Evolutionary conservation across 2,113 vertebrate species (phyloP), one percentile per base, ranked within the genome.

Genomic region (Notiomystis cincta): DNA sequence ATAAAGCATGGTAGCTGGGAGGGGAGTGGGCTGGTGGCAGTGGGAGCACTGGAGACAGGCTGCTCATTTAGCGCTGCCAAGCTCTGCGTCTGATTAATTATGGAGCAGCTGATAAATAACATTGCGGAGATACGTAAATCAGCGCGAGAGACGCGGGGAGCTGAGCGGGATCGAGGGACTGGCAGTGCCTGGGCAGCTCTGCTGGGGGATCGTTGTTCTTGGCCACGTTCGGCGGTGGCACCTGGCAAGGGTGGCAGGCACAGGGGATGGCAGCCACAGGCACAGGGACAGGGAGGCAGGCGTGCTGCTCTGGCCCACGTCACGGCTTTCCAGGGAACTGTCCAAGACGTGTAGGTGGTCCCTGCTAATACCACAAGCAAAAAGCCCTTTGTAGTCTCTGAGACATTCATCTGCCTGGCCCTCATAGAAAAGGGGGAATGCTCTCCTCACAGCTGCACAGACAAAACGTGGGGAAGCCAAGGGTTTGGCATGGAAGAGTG

Each of bases 81-180:
- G 87, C 87, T 94, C 97, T 37, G 87, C 6, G 6, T 87, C 97
- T 97, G 98, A 98, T 98, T 98, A 98, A 98, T 98, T 98, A 98
- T 87, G 94, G 88, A 98, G 87, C 79, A 76, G 95, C 94, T 98
- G 97, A 98, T 98, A 97, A 98, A 98, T 96, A 98, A 95, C 53
- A n/a, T 94, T 96, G 94, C 76, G 5, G 96, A 97, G 98, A 96
- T 97, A 88, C 89, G 93, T 96, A 98, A 97, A 98, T 98, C 97
- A 97, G 83, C 9, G 61, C 91, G 87, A 97, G 95, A 95, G 93
- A 58, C 20, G 21, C 62, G 75, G 94, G 92, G 96, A 98, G 94
- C 94, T 15, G 84, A 94, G 97, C 83, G 27, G 96, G 90, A 85
- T 27, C 76, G 95, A 97, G 89, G 89, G 90, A 82, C 93, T 94